A percentile compares a stretch with the other conserved stretches of the same genome.
Evolutionary conservation across 2,113 vertebrate genomes (phyloP).

Genomic region (Hemichromis elongatus): DNA sequence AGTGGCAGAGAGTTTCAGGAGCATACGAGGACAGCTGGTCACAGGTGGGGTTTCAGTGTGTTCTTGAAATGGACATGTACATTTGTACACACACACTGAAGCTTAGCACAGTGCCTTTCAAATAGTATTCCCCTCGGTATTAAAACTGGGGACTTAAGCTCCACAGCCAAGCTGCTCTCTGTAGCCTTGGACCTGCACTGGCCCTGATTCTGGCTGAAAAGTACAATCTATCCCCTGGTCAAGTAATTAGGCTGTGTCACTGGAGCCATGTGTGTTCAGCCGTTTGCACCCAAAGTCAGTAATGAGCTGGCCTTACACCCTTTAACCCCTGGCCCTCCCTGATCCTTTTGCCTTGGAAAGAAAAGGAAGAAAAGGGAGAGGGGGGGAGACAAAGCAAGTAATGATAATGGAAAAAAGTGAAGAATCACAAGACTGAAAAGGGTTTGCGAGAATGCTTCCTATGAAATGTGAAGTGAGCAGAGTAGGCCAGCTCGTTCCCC

Average conservation of each 20-base stretch:
- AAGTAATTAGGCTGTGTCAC: conserved; percentile 68
- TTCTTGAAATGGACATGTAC: background rate
- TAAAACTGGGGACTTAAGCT: conserved; percentile 46
- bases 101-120: conserved; percentile 45
- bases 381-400: background rate
- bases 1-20: conserved; percentile 32
- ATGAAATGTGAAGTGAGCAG: conserved; percentile 24
- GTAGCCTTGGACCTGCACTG: conserved; percentile 40
- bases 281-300: conserved; percentile 47
- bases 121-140: conserved; percentile 31
- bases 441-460: background rate
- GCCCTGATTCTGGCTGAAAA: conserved; percentile 43
- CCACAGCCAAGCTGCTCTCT: conserved; percentile 51
- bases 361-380: background rate
- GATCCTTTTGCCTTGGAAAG: conserved; percentile 36
- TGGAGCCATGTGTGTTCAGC: conserved; percentile 44
- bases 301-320: conserved; percentile 63
- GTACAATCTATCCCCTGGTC: conserved; percentile 57
- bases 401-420: conserved; percentile 13
- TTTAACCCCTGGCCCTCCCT: conserved; percentile 40
- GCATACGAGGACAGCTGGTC: conserved; percentile 37
- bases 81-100: conserved; percentile 6
- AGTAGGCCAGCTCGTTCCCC: background rate
- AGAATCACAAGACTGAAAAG: background rate
- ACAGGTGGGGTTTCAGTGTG: conserved; percentile 4